Evolutionary conservation across 2,113 vertebrate species (phyloP), one percentile per base, ranked within the genome.

Genomic region (Xenus cinereus): DNA sequence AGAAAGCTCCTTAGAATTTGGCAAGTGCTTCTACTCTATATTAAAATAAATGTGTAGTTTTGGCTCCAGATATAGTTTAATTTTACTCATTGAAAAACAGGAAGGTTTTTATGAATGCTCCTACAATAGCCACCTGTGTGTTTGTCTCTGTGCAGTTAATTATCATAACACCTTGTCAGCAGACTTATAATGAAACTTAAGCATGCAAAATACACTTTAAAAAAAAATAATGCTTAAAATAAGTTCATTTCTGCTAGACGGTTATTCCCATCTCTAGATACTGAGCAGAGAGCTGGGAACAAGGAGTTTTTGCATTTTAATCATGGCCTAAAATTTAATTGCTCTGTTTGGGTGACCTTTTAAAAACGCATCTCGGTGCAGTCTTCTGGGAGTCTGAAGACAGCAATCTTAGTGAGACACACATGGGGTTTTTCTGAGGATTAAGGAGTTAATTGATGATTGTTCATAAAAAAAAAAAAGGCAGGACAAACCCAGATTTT

Each of bases 1-100:
- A 90, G 79, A 88, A 95, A 54, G 16, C 46, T 63, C 68, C 60
- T 67, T 75, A 71, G 76, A 84, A 81, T 87, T 92, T 84, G 73
- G 66, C 69, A 75, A 92, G 62, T 92, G 22, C 81, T 94, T 91
- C 79, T 88, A 12, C 32, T 53, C 64, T 89, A 0, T 72, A 74
- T 88, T 94, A 89, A 89, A 96, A 94, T 43, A 86, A 93, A 78
- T 84, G 13, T 73, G 30, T 68, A 37, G 51, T 82, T 96, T 91
- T 75, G 71, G 48, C 57, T 94, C 59, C 72, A 87, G 54, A 63
- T 79, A 62, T 20, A 43, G 56, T 86, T 95, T 93, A 77, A 96
- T 94, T 95, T 89, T 46, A 84, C 77, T 87, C n/a, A 30, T 6
- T 71, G 81, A 82, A 92, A 92, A 92, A 53, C 53, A 76, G 62